phyloP scores from a whole-genome alignment of 2,113 vertebrate genomes.

The Suncus etruscus region DNA sequence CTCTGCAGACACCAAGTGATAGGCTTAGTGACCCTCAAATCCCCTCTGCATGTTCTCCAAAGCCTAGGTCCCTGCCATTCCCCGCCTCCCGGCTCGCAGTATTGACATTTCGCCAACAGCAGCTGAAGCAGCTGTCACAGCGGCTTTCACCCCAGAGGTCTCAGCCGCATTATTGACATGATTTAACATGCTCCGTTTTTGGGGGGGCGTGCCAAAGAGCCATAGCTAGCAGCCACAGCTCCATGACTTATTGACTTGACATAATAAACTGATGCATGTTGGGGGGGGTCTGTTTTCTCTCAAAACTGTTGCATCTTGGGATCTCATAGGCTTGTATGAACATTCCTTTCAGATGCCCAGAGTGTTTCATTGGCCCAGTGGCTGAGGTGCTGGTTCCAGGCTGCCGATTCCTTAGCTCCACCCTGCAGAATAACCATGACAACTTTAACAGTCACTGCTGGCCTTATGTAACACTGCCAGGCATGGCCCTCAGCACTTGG shows the following conservation, averaged over 20 bases:
- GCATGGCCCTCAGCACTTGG: not conserved
- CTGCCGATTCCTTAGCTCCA: not conserved
- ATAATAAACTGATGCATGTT: constrained; percentile 49
- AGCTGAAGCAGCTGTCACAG: constrained; percentile 54
- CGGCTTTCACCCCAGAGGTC: not conserved
- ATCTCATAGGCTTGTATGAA: not conserved
- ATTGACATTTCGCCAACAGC: constrained; percentile 54
- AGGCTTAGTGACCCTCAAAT: not conserved
- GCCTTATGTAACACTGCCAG: not conserved
- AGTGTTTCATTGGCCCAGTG: constrained; percentile 9
- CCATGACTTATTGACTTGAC: constrained; percentile 59
- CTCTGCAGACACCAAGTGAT: not conserved
- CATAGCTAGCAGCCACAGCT: not conserved
- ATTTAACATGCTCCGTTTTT: constrained; percentile 19
- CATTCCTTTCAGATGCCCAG: not conserved
- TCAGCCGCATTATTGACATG: not conserved
- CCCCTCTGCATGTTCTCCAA: accelerated
- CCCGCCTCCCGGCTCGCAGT: not conserved
- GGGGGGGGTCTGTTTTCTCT: not conserved
- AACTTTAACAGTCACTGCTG: not conserved
- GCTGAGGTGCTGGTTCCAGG: not conserved
- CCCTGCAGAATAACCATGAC: not conserved
- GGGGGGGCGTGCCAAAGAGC: not conserved
- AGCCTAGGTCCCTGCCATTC: not conserved
- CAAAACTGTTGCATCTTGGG: not conserved